Evolutionary conservation across 2,113 vertebrate genomes (phyloP), one percentile per base, ranked within the genome.

Genomic region (Prietella phreatophila): DNA sequence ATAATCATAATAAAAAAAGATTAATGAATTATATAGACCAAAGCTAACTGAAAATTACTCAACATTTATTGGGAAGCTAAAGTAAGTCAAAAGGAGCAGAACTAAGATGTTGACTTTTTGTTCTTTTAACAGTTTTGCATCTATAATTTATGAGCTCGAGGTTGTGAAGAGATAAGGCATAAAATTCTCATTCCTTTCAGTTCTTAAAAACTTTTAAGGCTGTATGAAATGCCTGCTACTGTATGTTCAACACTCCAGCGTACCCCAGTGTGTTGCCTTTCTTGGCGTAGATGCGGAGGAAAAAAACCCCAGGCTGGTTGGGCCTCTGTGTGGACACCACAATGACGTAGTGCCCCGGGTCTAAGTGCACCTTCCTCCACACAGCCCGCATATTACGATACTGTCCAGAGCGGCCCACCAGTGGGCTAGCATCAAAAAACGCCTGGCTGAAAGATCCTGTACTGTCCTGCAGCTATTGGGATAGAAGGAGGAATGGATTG

Each of bases 271-370:
- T 94, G 92, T 95, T 95, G 91, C 92, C 94, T 0, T 90, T 94
- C 91, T 96, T 96, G 91, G 95, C 95, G 82, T 94, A 96, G 84
- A 95, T 93, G 79, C 96, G 95, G 33, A 96, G 84, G 65, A 95
- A 96, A 90, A 96, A 96, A 6, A 96, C 94, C 81, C 93, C 95
- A 0, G 93, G 87, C 85, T 91, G 88, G 92, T 96, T 95, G 85
- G 94, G 93, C 76, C 91, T 91, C 81, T 91, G 94, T 14, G 93
- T 95, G 88, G 96, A 96, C 0, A 93, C 90, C 86, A 96, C 86
- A 0, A 96, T 88, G 89, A 95, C 88, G 36, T 96, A 96, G 84
- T 92, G 88, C 0, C 96, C 96, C 0, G 95, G 95, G 63, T 94
- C 93, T 87, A 96, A 91, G 10, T 80, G 93, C 33, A 96, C 89